Percentiles rank a stretch among this genome's conserved stretches.
These are phyloP conservation scores for Atrichornis clamosus DNA, from an alignment of 2,113 vertebrate genomes.

Conservation along the genomic window DNA sequence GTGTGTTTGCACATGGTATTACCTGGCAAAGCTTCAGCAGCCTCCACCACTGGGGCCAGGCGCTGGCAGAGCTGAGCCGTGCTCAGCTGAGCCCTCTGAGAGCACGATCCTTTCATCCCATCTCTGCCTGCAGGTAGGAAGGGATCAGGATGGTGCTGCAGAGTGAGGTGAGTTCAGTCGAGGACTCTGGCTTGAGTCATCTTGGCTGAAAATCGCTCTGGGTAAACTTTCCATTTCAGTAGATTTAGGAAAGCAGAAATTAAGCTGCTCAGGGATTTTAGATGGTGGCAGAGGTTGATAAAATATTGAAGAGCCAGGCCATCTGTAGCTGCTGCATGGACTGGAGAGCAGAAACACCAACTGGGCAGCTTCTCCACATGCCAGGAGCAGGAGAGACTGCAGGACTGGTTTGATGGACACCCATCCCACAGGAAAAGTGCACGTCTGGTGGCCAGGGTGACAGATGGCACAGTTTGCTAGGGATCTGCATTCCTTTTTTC, in stretches of 20 bases:
- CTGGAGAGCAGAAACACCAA: neutral
- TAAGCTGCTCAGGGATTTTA: conserved; percentile 6
- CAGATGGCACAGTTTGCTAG: neutral
- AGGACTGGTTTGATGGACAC: neutral
- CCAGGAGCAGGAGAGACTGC: neutral
- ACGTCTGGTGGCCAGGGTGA: neutral
- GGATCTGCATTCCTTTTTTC: neutral
- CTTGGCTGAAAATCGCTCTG: neutral
- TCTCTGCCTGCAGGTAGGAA: neutral
- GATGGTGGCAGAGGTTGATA: neutral
- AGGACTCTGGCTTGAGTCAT: conserved; percentile 44
- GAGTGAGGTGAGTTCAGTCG: neutral
- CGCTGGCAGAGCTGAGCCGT: neutral
- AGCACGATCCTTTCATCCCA: neutral
- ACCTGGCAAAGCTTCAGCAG: neutral
- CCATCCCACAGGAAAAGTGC: neutral
- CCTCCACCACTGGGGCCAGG: neutral
- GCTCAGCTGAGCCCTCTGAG: neutral
- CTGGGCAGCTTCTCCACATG: neutral
- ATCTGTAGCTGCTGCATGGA: neutral
- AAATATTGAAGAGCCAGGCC: conserved; percentile 27
- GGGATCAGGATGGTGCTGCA: neutral
- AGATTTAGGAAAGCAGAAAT: neutral
- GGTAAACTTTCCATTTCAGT: conserved; percentile 24
- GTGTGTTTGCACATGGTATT: neutral